Base-by-base conservation (phyloP, 2,113 vertebrate species). In the Casuarius casuarius region DNA sequence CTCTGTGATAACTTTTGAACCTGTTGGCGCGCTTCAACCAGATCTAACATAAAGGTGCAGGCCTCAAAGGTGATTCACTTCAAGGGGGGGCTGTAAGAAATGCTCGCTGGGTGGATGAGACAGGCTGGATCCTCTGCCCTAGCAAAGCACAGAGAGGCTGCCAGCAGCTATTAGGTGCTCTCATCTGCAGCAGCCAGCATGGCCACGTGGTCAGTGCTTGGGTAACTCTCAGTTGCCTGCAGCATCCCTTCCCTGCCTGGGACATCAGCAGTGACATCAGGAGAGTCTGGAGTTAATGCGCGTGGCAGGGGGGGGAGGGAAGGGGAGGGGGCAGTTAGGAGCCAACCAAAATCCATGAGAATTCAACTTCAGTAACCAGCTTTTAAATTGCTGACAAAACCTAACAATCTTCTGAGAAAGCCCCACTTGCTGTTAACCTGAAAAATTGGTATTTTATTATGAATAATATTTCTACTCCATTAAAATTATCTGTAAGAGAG, bases 81-180 rank as follows among this genome's bases (percentile, higher is more conserved):
- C 17, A 11, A 0, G 1, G 7, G 23, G 23, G 5, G 4, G 52
- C 35, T 70, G 8, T 14, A 31, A 59, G 7, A 4, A 68, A 10
- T 7, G 7, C 18, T 28, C 3, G 3, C 16, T 40, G 67, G 22
- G 63, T 4, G 26, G 35, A 33, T 19, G 22, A 46, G 40, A 51
- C 18, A 49, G 12, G 33, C 13, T 26, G 3, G 0, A 0, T 2
- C 31, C 11, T 29, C n/a, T 87, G 46, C 7, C 7, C 26, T 3
- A 2, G 26, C 26, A 38, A n/a, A 85, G 17, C 23, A 5, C 46
- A 3, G 2, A 12, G 16, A 65, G 78, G 82, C 31, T 77, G 68
- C 59, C 54, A 26, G 13, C 23, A 2, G 52, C 52, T 54, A 31
- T 18, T 79, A 49, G 13, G 3, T 0, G 1, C 17, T 66, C 10